Percentiles rank a stretch among this genome's conserved stretches.
phyloP scores from a whole-genome alignment of 2,797 vertebrate genomes.

The Syngnathus acus region DNA sequence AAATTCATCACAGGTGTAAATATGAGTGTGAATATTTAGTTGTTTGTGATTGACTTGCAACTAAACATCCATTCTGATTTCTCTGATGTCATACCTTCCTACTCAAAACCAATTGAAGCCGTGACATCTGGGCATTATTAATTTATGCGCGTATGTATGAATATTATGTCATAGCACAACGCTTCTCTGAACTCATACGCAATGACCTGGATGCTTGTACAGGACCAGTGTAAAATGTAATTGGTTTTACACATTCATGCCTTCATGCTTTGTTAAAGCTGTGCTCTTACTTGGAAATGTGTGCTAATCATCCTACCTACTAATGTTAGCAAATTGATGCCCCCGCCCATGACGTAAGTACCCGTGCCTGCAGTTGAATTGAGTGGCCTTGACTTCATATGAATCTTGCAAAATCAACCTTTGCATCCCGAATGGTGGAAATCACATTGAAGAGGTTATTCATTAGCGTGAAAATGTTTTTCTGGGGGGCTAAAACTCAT shows the following conservation, averaged over 20 bases:
- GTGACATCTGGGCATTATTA: no score
- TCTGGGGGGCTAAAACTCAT: no score
- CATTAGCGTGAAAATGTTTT: no score
- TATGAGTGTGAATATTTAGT: no score
- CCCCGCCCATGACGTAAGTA: background rate
- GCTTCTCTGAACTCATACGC: background rate
- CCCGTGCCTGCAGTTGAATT: background rate
- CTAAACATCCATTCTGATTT: no score
- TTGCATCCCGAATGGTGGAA: no score
- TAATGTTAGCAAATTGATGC: background rate
- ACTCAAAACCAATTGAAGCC: background rate
- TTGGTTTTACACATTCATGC: background rate
- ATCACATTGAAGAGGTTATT: no score
- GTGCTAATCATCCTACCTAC: background rate
- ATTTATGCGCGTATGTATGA: background rate
- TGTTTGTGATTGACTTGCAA: no score
- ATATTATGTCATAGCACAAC: background rate
- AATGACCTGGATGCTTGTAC: background rate
- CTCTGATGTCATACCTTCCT: no score
- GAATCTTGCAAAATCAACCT: background rate
- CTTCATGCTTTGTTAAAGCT: background rate
- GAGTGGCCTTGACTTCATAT: no score
- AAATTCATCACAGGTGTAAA: background rate
- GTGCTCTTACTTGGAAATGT: background rate
- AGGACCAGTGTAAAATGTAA: background rate